Conservation (phyloP, 2,113 vertebrate genomes). For the Psittacus erithacus region DNA sequence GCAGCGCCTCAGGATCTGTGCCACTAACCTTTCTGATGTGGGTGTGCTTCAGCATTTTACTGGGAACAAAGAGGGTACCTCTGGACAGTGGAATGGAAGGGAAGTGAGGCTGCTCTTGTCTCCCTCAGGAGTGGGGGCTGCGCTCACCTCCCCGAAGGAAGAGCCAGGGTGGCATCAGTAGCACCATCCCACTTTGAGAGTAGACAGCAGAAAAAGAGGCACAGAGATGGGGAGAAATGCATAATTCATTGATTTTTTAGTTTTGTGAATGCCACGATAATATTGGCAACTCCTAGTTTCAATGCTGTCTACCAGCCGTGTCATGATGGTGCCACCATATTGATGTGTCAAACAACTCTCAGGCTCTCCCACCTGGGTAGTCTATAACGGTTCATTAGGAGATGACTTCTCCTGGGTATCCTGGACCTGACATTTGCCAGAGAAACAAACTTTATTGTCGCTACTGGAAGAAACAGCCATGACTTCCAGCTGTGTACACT, state of each 20-base stretch:
- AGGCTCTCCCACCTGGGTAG: background rate
- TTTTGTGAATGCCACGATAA: background rate
- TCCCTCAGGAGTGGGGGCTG: fast-evolving
- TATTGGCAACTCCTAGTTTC: background rate
- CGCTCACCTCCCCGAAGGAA: background rate
- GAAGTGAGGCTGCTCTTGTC: background rate
- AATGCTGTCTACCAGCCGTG: background rate
- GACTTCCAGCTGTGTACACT: background rate
- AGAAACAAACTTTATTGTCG: background rate
- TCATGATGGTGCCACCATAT: background rate
- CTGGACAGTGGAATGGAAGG: background rate
- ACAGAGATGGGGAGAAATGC: background rate
- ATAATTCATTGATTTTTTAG: background rate
- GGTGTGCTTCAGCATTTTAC: background rate
- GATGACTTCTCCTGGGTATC: background rate
- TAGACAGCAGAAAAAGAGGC: background rate
- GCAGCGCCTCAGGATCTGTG: background rate
- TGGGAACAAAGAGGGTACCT: background rate
- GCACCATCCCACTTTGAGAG: background rate
- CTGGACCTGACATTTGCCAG: background rate
- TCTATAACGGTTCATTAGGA: background rate
- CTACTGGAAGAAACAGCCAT: background rate
- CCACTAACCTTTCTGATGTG: fast-evolving
- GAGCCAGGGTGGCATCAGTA: background rate
- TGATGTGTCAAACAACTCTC: background rate